phyloP scores from a whole-genome alignment of 2,113 vertebrate species.

The Chitala chitala region DNA sequence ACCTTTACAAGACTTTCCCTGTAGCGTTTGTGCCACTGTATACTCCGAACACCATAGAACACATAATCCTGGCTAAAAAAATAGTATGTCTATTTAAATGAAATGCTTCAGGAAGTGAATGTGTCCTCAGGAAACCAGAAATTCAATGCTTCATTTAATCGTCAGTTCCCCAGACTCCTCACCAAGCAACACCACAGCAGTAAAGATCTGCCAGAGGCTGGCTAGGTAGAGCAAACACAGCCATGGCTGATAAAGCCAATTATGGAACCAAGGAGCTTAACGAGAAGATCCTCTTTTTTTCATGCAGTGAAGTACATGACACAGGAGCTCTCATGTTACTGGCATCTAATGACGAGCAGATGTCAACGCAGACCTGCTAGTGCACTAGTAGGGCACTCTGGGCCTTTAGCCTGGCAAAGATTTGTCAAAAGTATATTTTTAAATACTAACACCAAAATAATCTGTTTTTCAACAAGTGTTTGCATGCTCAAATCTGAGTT shows the following conservation, averaged over 20 bases:
- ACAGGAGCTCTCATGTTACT: neutral
- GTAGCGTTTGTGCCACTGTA: too few species aligned
- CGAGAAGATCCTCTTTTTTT: neutral
- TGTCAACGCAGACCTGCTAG: neutral
- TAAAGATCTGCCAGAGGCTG: neutral
- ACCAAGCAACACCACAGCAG: neutral
- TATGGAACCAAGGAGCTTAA: neutral
- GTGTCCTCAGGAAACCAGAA: neutral
- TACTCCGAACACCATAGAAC: too few species aligned
- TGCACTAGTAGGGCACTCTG: neutral
- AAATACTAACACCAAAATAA: neutral
- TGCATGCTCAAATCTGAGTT: too few species aligned
- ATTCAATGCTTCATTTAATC: neutral
- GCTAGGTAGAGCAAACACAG: neutral
- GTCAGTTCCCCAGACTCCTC: neutral
- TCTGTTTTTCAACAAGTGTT: neutral
- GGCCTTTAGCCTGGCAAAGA: too few species aligned
- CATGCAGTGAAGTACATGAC: neutral
- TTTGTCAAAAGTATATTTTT: neutral
- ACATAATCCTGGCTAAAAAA: too few species aligned
- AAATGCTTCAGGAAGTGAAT: too few species aligned
- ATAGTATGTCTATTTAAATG: too few species aligned
- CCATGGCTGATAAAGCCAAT: neutral
- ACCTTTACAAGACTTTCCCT: too few species aligned
- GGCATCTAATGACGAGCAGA: constrained; percentile 1